Conservation (phyloP, 2,113 vertebrate species). For the Formicarius rufipectus region DNA sequence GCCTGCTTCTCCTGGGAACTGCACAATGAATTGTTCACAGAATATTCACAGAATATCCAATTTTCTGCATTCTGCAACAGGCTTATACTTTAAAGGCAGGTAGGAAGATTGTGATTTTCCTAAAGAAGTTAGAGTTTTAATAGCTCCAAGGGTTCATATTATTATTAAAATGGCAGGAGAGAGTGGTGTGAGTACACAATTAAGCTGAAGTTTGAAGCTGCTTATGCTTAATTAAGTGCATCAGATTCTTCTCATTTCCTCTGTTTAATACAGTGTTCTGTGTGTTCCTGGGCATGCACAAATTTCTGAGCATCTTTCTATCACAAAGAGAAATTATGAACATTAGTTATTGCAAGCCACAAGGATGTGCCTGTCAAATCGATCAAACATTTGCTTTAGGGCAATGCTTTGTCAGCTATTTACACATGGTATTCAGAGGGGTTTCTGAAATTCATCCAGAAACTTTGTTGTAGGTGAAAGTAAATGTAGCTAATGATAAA, state of each 20-base stretch:
- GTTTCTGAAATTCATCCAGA: conserved; percentile 15
- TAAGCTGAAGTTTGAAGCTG: not conserved
- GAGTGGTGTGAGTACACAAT: not conserved
- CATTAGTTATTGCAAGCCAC: not conserved
- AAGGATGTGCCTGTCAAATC: not conserved
- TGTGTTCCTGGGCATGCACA: not conserved
- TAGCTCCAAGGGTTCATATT: not conserved
- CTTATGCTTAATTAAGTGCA: not conserved
- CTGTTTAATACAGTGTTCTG: not conserved
- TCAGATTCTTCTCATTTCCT: not conserved
- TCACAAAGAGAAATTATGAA: not conserved
- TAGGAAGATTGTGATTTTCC: not conserved
- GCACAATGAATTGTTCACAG: too few relatives aligned
- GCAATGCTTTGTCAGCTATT: not conserved
- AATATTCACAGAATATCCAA: too few relatives aligned
- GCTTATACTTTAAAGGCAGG: not conserved
- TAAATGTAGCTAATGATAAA: conserved; percentile 20
- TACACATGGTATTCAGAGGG: not conserved
- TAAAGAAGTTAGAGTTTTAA: not conserved
- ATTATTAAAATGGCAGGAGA: not conserved
- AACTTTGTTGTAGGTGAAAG: conserved; percentile 20
- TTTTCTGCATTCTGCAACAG: too few relatives aligned
- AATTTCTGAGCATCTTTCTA: not conserved
- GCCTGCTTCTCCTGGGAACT: too few relatives aligned
- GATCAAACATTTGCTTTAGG: not conserved